Conservation (phyloP, 2,113 vertebrate genomes). For the Embiotoca jacksoni region DNA sequence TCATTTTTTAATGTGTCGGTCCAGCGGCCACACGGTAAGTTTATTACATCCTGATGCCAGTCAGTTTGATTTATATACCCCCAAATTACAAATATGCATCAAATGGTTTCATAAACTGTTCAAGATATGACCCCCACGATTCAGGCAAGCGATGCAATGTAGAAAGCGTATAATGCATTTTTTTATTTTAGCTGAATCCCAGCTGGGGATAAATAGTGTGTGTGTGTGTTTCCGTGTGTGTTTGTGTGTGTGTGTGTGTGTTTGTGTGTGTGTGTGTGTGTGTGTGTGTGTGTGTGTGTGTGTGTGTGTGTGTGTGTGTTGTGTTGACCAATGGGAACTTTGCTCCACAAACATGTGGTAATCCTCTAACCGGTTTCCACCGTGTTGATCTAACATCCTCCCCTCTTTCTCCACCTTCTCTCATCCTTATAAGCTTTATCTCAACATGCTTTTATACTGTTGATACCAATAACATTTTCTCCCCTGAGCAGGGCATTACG, state of each 20-base stretch:
- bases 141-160: not conserved
- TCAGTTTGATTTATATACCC: constrained; percentile 2
- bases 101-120: not conserved
- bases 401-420: constrained; percentile 1
- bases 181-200: not conserved
- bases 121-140: not conserved
- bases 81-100: no score
- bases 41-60: constrained; percentile 16
- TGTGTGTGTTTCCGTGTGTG: not conserved
- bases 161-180: not conserved
- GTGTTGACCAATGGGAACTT: not conserved
- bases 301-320: not conserved
- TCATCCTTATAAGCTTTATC: constrained; percentile 62
- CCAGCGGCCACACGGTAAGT: not conserved
- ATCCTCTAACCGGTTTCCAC: constrained; percentile 19
- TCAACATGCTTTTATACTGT: constrained; percentile 58
- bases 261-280: no score
- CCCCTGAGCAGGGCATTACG: constrained; percentile 65
- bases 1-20: not conserved
- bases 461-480: constrained; percentile 73
- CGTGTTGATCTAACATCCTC: not conserved
- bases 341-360: not conserved
- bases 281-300: no score
- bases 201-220: not conserved
- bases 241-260: no score